Conservation (phyloP, 1,140 invertebrate genomes). For the Batillaria attramentaria region DNA sequence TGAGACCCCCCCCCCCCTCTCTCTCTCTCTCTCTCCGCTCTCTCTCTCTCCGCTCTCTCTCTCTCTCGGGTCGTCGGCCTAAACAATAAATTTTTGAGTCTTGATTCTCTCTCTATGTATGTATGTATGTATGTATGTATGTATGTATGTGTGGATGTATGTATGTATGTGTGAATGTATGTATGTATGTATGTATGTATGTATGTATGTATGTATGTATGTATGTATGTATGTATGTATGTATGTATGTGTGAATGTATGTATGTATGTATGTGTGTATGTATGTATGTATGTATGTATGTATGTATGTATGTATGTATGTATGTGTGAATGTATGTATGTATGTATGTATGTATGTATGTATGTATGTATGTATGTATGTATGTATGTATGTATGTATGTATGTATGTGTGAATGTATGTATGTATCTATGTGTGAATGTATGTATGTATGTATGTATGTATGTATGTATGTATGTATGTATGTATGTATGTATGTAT, state of each 20-base stretch:
- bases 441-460: background rate
- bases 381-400: background rate
- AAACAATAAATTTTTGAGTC: too few species aligned
- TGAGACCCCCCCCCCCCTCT: too few species aligned
- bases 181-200: background rate
- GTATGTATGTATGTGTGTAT: background rate
- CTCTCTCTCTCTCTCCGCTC: too few species aligned
- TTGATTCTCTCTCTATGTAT: background rate
- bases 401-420: background rate
- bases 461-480: background rate
- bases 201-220: background rate
- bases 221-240: background rate
- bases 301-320: background rate
- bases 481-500: background rate
- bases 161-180: background rate
- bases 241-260: background rate
- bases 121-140: background rate
- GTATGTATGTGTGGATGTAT: background rate
- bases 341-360: background rate
- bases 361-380: background rate
- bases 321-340: background rate
- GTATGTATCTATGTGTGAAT: background rate
- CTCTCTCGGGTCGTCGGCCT: too few species aligned
- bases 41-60: too few species aligned
- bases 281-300: background rate